A percentile compares a stretch with the other conserved stretches of the same genome.
Conservation (phyloP, 2,113 vertebrate genomes). For the Phylloscopus trochilus region DNA sequence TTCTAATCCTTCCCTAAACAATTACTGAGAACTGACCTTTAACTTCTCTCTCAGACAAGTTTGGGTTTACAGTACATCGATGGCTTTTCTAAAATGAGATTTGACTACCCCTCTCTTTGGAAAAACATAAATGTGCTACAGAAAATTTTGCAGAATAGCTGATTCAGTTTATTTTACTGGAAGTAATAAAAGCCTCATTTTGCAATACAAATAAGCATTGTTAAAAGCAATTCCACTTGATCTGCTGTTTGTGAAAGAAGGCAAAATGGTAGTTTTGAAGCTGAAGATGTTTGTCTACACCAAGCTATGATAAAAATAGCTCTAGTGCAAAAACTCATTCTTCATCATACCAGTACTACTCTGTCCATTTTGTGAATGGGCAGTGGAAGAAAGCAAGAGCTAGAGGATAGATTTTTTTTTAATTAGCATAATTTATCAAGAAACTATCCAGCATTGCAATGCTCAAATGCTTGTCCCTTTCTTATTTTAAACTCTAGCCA, state of each 20-base stretch:
- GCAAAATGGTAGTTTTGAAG: not conserved
- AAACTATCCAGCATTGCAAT: not conserved
- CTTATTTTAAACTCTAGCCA: not conserved
- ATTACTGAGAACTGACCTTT: slow-evolving; percentile 17
- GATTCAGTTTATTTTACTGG: not conserved
- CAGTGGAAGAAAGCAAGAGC: not conserved
- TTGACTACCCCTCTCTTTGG: not conserved
- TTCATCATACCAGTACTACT: not conserved
- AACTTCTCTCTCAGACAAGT: not conserved
- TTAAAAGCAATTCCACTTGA: not conserved
- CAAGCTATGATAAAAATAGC: not conserved
- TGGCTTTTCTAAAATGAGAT: slow-evolving; percentile 23
- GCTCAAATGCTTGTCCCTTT: not conserved
- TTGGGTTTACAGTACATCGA: not conserved
- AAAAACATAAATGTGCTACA: not conserved
- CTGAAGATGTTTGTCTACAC: not conserved
- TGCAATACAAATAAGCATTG: not conserved
- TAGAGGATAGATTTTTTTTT: not conserved
- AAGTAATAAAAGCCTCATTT: slow-evolving; percentile 10
- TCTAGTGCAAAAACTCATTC: not conserved
- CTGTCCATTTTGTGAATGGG: not conserved
- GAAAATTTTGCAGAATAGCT: not conserved
- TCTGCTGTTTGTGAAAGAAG: not conserved
- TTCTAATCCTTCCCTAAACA: not conserved
- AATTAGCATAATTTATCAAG: not conserved